These are phyloP conservation scores for Pristiophorus japonicus DNA, from an alignment of 2,113 vertebrate species.

Conservation along the genomic window DNA sequence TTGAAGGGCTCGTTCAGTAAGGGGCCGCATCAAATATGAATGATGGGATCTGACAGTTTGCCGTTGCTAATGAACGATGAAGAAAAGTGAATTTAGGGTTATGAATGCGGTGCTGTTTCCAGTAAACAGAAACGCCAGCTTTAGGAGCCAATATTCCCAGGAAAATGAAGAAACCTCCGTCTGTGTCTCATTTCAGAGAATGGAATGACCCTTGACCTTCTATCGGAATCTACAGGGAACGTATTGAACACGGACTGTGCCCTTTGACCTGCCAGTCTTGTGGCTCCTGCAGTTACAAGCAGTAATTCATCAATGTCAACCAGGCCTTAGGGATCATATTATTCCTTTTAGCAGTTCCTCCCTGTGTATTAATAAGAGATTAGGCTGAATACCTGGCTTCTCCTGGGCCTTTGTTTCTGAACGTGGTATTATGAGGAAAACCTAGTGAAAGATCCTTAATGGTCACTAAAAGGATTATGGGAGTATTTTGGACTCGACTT, in stretches of 20 bases:
- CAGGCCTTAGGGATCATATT: constrained; percentile 26
- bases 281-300: constrained; percentile 31
- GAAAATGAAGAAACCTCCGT: constrained; percentile 33
- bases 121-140: neutral
- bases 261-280: constrained; percentile 32
- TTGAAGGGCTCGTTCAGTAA: neutral
- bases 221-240: constrained; percentile 25
- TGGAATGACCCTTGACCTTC: constrained; percentile 35
- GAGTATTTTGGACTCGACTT: neutral
- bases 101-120: constrained; percentile 11
- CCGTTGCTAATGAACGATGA: neutral
- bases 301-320: constrained; percentile 37
- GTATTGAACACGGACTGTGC: constrained; percentile 12
- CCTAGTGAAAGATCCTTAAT: neutral
- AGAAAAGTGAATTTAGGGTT: neutral
- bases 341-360: constrained; percentile 20
- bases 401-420: neutral
- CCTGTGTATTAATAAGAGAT: constrained; percentile 37
- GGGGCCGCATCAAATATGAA: neutral
- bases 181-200: constrained; percentile 38
- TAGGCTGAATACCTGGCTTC: neutral
- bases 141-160: constrained; percentile 32
- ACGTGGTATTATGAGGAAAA: neutral
- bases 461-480: neutral
- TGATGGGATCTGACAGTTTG: neutral